phyloP scores from a whole-genome alignment of 2,888 invertebrate genomes.

The Seira ritae region DNA sequence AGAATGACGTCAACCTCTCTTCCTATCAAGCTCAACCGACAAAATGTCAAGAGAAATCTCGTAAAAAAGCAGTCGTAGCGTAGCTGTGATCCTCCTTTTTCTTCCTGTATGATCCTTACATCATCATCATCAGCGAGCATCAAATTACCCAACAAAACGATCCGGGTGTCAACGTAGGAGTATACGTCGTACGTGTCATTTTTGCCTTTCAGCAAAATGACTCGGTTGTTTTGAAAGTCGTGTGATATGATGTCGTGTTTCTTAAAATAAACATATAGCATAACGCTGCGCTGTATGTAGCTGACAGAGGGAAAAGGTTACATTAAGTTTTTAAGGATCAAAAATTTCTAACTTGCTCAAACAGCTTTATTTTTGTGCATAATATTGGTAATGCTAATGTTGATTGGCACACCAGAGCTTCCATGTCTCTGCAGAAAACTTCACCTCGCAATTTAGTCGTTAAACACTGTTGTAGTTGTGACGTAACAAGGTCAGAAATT shows the following conservation, averaged over 20 bases:
- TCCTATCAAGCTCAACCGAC: neutral
- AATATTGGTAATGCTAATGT: too few relatives aligned
- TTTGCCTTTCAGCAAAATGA: too few relatives aligned
- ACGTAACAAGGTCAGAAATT: too few relatives aligned
- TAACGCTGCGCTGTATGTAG: neutral
- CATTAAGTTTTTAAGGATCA: neutral
- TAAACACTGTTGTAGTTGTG: too few relatives aligned
- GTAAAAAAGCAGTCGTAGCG: neutral
- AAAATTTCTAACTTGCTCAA: too few relatives aligned
- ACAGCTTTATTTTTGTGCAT: too few relatives aligned
- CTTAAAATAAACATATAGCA: neutral
- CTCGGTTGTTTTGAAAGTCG: too few relatives aligned
- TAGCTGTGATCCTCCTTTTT: neutral
- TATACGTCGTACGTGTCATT: neutral
- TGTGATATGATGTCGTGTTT: too few relatives aligned
- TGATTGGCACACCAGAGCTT: constrained; percentile 5
- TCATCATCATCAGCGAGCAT: neutral
- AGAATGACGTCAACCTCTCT: neutral
- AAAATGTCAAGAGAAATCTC: neutral
- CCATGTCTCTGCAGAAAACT: neutral
- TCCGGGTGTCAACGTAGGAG: neutral
- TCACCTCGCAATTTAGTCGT: too few relatives aligned
- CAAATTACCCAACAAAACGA: constrained; percentile 1
- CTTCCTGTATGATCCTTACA: neutral
- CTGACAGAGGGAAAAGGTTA: neutral